Conservation (phyloP, 1,140 invertebrate species). For the Chrysoperla carnea region DNA sequence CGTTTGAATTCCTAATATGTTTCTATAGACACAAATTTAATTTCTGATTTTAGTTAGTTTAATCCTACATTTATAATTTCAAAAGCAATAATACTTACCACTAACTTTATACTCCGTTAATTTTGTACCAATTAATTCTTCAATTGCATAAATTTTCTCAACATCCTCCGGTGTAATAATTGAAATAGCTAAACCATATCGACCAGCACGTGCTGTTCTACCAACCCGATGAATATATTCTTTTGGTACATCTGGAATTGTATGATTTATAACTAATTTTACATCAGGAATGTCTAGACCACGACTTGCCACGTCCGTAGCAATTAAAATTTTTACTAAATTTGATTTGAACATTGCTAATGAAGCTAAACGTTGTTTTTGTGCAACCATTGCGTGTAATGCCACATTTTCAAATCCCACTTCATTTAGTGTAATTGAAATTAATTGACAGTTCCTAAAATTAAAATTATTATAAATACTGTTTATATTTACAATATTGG, state of each 20-base stretch:
- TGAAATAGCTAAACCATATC: slow-evolving; percentile 71
- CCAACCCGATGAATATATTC: slow-evolving; percentile 97
- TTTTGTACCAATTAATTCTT: slow-evolving; percentile 67
- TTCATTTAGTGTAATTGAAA: slow-evolving; percentile 71
- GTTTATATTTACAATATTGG: slow-evolving; percentile 2
- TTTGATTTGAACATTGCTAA: slow-evolving; percentile 77
- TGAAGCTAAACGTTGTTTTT: slow-evolving; percentile 59
- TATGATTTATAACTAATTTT: slow-evolving; percentile 87
- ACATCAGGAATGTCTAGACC: slow-evolving; percentile 81
- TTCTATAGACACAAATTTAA: too few species aligned
- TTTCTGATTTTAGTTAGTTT: too few species aligned
- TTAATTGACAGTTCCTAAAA: slow-evolving; percentile 59
- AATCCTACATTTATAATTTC: not conserved
- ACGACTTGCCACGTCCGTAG: slow-evolving; percentile 91
- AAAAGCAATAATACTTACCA: slow-evolving; percentile 38
- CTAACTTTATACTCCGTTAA: slow-evolving; percentile 70
- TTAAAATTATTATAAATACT: not conserved
- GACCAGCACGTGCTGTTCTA: slow-evolving; percentile 83
- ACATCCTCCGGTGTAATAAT: slow-evolving; percentile 87
- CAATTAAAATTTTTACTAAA: slow-evolving; percentile 70
- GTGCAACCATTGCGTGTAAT: slow-evolving; percentile 70
- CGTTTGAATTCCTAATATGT: too few species aligned
- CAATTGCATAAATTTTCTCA: slow-evolving; percentile 69
- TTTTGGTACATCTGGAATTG: slow-evolving; percentile 72
- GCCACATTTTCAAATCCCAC: slow-evolving; percentile 77